Evolutionary conservation across 1,140 invertebrate species (phyloP), one percentile per base, ranked within the genome.

Genomic region (Tetramorium simillimum): DNA sequence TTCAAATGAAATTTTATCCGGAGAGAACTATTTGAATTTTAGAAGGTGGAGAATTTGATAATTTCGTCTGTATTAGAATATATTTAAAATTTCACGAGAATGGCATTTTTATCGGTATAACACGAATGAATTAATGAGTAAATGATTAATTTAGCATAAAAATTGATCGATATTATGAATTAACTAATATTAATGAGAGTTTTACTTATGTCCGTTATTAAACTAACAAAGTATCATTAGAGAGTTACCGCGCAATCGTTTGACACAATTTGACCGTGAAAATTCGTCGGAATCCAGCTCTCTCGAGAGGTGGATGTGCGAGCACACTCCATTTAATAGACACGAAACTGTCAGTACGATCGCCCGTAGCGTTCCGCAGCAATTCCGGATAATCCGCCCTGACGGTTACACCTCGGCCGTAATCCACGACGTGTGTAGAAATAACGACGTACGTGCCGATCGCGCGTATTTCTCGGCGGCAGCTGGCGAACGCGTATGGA

Each of bases 391-490:
- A 84, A 84, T 84, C 69, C 65, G 56, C 12, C 24, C 67, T 63
- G 80, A 84, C 80, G 53, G 53, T 73, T 60, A 75, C 69, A 75
- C 40, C 69, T 58, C 37, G 65, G 18, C 53, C 53, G 24, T 82
- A 73, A 82, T 72, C 80, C 80, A 49, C 69, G 18, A 60, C 28
- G 69, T 75, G 56, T 84, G 80, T 49, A 84, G 80, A 84, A 84
- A 62, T 84, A 73, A 84, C 80, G 69, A 62, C 80, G 69, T 84
- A 84, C 69, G 80, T 75, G 80, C 80, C 80, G 69, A 84, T 75
- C 69, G 53, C n/a, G 40, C 18, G 53, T 37, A 75, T 75, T 75
- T 37, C 53, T 75, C 18, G 40, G 14, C 69, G 80, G 69, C 80
- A 75, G 69, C 80, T 75, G 80, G 53, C 53, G 69, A n/a, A 73